phyloP scores from a whole-genome alignment of 2,797 vertebrate species.

The Sardinella longiceps region DNA sequence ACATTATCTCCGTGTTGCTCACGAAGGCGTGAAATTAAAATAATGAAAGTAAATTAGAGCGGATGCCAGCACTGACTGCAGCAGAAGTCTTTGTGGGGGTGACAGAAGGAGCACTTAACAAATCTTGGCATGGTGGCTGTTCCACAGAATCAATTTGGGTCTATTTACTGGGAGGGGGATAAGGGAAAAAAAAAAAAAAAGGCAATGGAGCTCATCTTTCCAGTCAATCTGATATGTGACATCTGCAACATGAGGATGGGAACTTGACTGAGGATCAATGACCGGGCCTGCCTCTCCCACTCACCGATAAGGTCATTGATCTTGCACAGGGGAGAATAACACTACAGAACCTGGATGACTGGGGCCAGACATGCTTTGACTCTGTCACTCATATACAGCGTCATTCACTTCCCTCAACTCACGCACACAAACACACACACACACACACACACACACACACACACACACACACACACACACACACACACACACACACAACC shows the following conservation, averaged over 20 bases:
- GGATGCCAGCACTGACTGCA: conserved; percentile 4
- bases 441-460: neutral
- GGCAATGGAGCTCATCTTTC: conserved; percentile 68
- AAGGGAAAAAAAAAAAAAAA: conserved; percentile 41
- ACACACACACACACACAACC: neutral
- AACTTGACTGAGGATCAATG: conserved; percentile 73
- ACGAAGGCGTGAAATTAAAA: neutral
- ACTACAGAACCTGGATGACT: conserved; percentile 50
- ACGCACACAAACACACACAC: conserved; percentile 57
- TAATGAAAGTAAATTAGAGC: neutral
- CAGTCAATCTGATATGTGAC: conserved; percentile 73
- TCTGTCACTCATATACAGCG: conserved; percentile 38
- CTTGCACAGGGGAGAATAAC: conserved; percentile 44
- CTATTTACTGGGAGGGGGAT: conserved; percentile 45
- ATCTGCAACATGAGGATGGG: conserved; percentile 72
- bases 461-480: neutral
- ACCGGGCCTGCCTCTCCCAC: conserved; percentile 24
- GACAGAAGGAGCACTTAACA: conserved; percentile 65
- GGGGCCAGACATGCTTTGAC: conserved; percentile 43
- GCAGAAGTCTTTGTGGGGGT: neutral
- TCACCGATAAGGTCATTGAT: conserved; percentile 67
- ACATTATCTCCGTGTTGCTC: neutral
- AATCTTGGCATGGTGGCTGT: conserved; percentile 57
- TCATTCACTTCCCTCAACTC: conserved; percentile 45
- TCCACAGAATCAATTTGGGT: conserved; percentile 68